Evolutionary conservation across 2,113 vertebrate species (phyloP), one percentile per base, ranked within the genome.

Genomic region (Amblyopsis rosae): DNA sequence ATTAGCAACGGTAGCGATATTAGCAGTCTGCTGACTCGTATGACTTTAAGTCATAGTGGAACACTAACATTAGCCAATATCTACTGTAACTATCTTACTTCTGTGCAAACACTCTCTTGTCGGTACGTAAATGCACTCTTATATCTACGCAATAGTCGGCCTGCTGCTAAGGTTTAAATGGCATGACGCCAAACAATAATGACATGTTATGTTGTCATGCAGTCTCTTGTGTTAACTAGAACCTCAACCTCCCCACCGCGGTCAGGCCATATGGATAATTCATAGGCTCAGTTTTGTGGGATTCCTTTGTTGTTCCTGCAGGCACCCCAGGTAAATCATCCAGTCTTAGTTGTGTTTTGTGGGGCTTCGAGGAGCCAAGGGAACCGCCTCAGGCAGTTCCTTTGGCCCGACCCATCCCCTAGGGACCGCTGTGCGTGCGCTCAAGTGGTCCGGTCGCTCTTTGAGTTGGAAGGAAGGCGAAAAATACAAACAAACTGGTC

Each of bases 1-100:
- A 86, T 85, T 87, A 83, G 82, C 72, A 61, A 67, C 74, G 78
- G 65, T 74, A 76, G 85, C 83, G 73, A 80, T 73, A 70, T 67
- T 65, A 70, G 72, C 69, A 69, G 69, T 69, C 33, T 76, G 80
- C 79, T 80, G 76, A 84, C 45, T 55, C 11, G 49, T 70, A 53
- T 9, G 33, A 77, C 62, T 67, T 65, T 65, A 77, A 72, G 72
- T 80, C 61, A 47, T 55, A 65, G 56, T 46, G 9, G 50, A 69
- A 75, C 32, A 69, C 32, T 64, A 59, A 35, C 35, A 41, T 41
- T 41, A 5, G 35, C 35, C 35, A 41, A 41, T 5, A 41, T 5
- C 35, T 41, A 41, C 35, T 26, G 26, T 26, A 26, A 26, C 26
- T 26, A 41, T 41, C 7, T 41, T 41, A 41, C 35, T 41, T 41